Conservation (phyloP, 2,888 invertebrate species). For the Netelia fuscicornis region DNA sequence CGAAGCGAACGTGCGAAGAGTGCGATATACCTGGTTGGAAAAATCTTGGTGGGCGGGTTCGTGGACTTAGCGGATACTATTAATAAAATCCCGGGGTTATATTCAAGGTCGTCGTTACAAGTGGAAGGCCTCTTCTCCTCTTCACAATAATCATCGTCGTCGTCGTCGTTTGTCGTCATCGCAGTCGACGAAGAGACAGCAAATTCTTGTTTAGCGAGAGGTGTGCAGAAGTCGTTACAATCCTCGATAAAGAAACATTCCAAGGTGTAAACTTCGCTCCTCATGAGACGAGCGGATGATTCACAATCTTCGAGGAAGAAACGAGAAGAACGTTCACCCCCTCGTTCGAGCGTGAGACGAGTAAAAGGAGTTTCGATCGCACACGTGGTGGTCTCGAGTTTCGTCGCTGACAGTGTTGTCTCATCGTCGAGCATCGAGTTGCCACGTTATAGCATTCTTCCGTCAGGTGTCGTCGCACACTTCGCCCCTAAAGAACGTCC, state of each 20-base stretch:
- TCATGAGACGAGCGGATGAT: slow-evolving; percentile 2
- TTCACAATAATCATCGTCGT: slow-evolving; percentile 56
- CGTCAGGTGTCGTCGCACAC: slow-evolving; percentile 29
- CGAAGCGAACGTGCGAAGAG: slow-evolving; percentile 46
- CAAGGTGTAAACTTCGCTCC: background rate
- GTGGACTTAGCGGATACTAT: slow-evolving; percentile 76
- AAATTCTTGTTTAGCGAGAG: slow-evolving; percentile 12
- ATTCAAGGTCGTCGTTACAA: slow-evolving; percentile 77
- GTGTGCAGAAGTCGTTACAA: background rate
- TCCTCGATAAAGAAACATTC: background rate
- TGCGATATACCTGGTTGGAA: slow-evolving; percentile 60
- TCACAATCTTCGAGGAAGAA: background rate
- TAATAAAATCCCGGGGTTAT: slow-evolving; percentile 77
- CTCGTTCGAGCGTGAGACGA: background rate
- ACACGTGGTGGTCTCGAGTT: slow-evolving; percentile 11
- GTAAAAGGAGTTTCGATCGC: background rate
- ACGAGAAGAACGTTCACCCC: slow-evolving; percentile 24
- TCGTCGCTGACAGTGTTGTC: background rate
- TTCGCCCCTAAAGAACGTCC: background rate
- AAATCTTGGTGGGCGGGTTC: slow-evolving; percentile 71
- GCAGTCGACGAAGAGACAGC: background rate
- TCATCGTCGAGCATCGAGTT: slow-evolving; percentile 12
- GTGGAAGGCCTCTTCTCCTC: slow-evolving; percentile 65
- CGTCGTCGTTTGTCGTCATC: slow-evolving; percentile 59
- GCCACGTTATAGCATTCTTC: background rate